Percentiles rank a stretch among this genome's conserved stretches.
Evolutionary conservation across 1,140 invertebrate genomes (phyloP).

Genomic region (Coptotermes formosanus): DNA sequence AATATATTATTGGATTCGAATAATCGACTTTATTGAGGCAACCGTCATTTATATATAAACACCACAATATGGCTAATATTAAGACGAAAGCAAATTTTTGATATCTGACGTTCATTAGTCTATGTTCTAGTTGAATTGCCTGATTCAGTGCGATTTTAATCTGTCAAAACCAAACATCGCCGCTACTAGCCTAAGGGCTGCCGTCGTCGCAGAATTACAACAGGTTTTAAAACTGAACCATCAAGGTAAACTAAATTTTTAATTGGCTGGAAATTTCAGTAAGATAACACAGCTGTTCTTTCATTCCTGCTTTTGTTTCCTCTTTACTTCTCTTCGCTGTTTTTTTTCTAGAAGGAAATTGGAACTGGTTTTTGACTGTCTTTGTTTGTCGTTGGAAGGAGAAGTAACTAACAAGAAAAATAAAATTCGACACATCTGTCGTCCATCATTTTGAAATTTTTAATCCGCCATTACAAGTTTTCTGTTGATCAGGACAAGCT

Average conservation of each 20-base stretch:
- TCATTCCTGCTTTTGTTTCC: not conserved
- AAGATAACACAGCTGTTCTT: conserved; percentile 11
- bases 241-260: conserved; percentile 7
- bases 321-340: not conserved
- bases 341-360: not conserved
- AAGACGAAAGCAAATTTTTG: too few relatives aligned
- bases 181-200: too few relatives aligned
- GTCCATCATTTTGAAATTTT: conserved; percentile 8
- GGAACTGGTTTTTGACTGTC: not conserved
- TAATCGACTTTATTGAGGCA: too few relatives aligned
- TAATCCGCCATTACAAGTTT: conserved; percentile 11
- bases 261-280: conserved; percentile 3
- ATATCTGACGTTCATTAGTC: too few relatives aligned
- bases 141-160: too few relatives aligned
- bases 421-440: not conserved
- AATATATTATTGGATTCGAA: too few relatives aligned
- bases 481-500: not conserved
- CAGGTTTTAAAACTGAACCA: not conserved
- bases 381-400: not conserved
- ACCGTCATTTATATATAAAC: too few relatives aligned
- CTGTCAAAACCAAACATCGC: too few relatives aligned
- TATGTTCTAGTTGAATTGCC: too few relatives aligned
- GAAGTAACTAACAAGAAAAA: not conserved
- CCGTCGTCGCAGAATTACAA: not conserved
- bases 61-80: too few relatives aligned